Base-by-base conservation (phyloP, 53 echinoderm and acorn worm genomes). In the Echinometra lucunter region DNA sequence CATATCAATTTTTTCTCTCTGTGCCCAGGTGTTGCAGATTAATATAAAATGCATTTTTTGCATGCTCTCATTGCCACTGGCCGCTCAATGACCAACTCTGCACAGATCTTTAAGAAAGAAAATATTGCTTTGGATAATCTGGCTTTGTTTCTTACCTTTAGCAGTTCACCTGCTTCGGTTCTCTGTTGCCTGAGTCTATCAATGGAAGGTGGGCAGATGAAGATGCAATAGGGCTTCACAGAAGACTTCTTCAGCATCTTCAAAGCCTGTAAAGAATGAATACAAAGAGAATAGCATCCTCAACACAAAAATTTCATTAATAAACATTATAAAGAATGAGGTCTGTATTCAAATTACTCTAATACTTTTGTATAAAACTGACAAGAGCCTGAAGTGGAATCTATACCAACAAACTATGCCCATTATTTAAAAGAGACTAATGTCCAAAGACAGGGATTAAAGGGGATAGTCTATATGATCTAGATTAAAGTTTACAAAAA, bases 211-310 rank as follows among this genome's bases (percentile, higher is more conserved):
- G 99, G 99, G 53, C 97, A 97, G 45, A 99, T 95, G 92, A 99
- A 99, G 95, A 99, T 96, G 95, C 97, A 98, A 75, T 99, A 99
- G 25, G 99, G 99, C 92, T 96, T 98, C 92, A 98, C 92, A 95
- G 97, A 95, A 28, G 99, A 99, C 45, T 99, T 97, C 95, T 99
- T 97, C 78, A 99, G 94, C 66, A 95, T 97, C 95, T 96, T 99
- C 88, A 99, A 72, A 40, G 98, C 96, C 99, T 99, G 95, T 89
- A 40, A 3, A 57, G 88, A 6, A 63, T 63, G 34, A 12, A 69
- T 69, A 69, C n/a, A n/a, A 12, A 69, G 19, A 34, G 30, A 34
- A 69, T 69, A 5, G 10, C 69, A 30, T 69, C 69, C 28, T 30
- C 11, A 67, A 67, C 30, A 30, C 5, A 28, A 8, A 32, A 7